phyloP scores from a whole-genome alignment of 1,140 invertebrate species.

The Ceratosolen fusciceps region DNA sequence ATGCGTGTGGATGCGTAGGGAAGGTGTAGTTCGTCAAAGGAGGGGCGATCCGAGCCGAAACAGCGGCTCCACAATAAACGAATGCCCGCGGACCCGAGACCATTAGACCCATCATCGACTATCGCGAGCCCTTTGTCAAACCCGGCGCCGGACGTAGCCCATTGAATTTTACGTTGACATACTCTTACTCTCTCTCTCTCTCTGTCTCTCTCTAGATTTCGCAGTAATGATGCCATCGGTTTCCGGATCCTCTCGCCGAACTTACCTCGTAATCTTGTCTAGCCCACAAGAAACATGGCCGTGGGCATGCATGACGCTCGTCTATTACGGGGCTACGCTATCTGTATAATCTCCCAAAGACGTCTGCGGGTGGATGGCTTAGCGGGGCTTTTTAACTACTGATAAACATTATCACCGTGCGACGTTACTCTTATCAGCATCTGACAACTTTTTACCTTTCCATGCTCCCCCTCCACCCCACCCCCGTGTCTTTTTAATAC shows the following conservation, averaged over 20 bases:
- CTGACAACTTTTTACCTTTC: neutral
- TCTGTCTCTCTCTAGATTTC: slow-evolving; percentile 26
- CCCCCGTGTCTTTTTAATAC: no score
- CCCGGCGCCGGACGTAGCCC: neutral
- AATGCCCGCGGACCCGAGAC: slow-evolving; percentile 60
- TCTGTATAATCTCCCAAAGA: neutral
- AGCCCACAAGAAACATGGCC: slow-evolving; percentile 37
- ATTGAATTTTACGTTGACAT: no score
- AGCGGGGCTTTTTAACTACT: neutral
- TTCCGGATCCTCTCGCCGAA: slow-evolving; percentile 59
- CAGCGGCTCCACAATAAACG: neutral
- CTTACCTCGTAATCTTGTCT: slow-evolving; percentile 58
- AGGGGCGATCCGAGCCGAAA: slow-evolving; percentile 5
- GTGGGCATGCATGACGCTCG: slow-evolving; percentile 29
- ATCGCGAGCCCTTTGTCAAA: neutral
- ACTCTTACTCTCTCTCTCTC: no score
- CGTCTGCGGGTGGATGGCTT: no score
- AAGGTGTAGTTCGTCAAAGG: neutral
- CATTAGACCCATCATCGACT: slow-evolving; percentile 56
- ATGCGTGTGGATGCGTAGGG: no score
- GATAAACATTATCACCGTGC: slow-evolving; percentile 31
- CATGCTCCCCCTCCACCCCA: no score
- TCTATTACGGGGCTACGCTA: slow-evolving; percentile 20
- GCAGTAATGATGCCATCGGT: slow-evolving; percentile 66
- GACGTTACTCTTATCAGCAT: neutral